Evolutionary conservation across 1,140 invertebrate species (phyloP), one percentile per base, ranked within the genome.

Genomic region (Thaumatotibia leucotreta): DNA sequence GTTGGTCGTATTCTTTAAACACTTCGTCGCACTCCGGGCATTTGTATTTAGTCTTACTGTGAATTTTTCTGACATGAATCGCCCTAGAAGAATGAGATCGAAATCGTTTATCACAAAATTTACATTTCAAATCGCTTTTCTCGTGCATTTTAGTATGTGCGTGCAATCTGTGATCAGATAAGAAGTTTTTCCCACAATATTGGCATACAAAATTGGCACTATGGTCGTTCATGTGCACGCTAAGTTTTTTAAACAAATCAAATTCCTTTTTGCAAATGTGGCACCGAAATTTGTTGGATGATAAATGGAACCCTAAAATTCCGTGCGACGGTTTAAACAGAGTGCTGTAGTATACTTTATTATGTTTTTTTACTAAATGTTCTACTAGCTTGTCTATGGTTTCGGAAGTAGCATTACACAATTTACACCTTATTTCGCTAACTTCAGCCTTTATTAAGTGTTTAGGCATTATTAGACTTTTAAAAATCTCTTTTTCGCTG

Each of bases 181-280:
- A 4, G 61, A 68, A 68, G 1, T 52, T 58, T 62, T 72, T 68
- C 0, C 70, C 70, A 23, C 70, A 72, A 8, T 63, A 27, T 14
- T 72, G 66, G 32, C 66, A 72, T 9, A 72, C 63, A 14, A 61
- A 67, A 32, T 50, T 45, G 14, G 45, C 27, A 17, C 49, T 58
- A 14, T 68, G 70, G 14, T 72, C 70, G 32, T 72, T 67, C 70
- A 72, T 72, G 17, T 72, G 70, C 0, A 49, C n/a, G 0, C 54
- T 61, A 20, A 72, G 49, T 4, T 72, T 65, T 62, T 68, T 72
- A 24, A 72, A 72, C 24, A 67, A 68, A 4, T 33, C 6, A 39
- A 72, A 72, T 32, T 68, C 54, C 27, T 62, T 65, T 9, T 32
- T 20, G 20, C 70, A 72, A 6, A 68, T 14, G n/a, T 63, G 27